Base-by-base conservation (phyloP, 1,140 invertebrate genomes). In the Mercenaria mercenaria region DNA sequence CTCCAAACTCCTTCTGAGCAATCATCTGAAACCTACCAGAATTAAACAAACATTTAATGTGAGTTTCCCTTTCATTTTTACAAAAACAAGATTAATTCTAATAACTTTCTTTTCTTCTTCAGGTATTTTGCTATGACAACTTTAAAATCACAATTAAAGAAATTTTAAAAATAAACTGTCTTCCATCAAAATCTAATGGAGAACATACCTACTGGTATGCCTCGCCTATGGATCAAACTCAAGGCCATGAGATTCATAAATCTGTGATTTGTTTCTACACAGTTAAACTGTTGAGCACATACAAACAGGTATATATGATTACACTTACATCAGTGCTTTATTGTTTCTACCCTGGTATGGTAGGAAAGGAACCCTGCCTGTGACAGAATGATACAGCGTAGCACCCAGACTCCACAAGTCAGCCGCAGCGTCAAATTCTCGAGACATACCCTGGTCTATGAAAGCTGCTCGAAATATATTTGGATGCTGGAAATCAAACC, bases 391-490 rank as follows among this genome's bases (percentile, higher is more conserved):
- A 95, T 99, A 99, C 0, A 99, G 94, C 0, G 99, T 99, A 0
- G 99, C 99, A 56, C 99, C 99, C 92, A 99, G 98, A 8, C 98
- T 99, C 99, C 99, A 99, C 13, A 99, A 96, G 96, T 99, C 99
- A 37, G 97, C 99, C 59, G 98, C 98, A 0, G 98, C 98, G 20
- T 98, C 98, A 96, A 99, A 99, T 26, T 92, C 67, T 26, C 99
- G 98, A 0, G 98, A 98, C 1, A 98, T 98, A 29, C 98, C 97
- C 95, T 98, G 95, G n/a, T 96, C 93, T 20, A 99, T 96, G 26
- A 99, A 98, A 20, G 99, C 99, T 92, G 98, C 96, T 95, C 99
- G 98, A 95, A 99, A 99, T 97, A 99, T 98, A 96, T 99, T 98
- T 1, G 99, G 99, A 97, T 99, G 99, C 96, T 97, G 92, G 20